Conservation (phyloP, 2,797 vertebrate species). For the Aldrovandia affinis region DNA sequence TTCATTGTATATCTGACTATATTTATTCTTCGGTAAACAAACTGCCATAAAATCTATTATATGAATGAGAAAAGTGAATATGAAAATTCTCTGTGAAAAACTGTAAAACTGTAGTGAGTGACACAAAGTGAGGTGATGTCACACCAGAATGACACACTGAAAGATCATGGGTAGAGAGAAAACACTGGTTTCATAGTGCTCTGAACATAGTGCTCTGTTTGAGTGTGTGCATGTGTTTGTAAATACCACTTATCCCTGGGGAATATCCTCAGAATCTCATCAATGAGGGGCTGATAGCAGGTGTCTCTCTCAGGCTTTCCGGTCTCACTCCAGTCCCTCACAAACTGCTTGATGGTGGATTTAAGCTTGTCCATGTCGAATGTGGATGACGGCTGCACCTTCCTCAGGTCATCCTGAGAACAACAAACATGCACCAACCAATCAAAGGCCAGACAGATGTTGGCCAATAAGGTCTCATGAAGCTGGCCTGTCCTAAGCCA, state of each 20-base stretch:
- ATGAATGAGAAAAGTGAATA: too few relatives aligned
- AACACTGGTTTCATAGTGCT: too few relatives aligned
- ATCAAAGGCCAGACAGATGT: neutral
- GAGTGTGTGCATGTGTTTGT: slow-evolving; percentile 11
- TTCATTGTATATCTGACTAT: too few relatives aligned
- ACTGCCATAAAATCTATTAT: too few relatives aligned
- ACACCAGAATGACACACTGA: too few relatives aligned
- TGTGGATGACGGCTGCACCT: slow-evolving; percentile 84
- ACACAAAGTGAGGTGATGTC: too few relatives aligned
- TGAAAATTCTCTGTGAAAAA: too few relatives aligned
- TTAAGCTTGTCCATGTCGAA: slow-evolving; percentile 99
- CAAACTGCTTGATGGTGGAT: slow-evolving; percentile 99
- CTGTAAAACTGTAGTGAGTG: too few relatives aligned
- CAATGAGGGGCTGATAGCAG: slow-evolving; percentile 93
- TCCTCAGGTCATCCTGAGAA: slow-evolving; percentile 69
- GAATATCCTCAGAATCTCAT: slow-evolving; percentile 90
- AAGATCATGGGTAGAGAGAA: neutral
- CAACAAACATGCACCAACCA: neutral
- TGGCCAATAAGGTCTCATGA: neutral
- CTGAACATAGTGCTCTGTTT: neutral
- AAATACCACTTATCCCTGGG: slow-evolving; percentile 89
- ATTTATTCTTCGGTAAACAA: too few relatives aligned
- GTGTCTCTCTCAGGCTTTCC: slow-evolving; percentile 90
- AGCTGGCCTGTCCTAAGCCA: neutral
- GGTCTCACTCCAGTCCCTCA: slow-evolving; percentile 95